Evolutionary conservation across 2,113 vertebrate species (phyloP), one percentile per base, ranked within the genome.

Genomic region (Tamias sibiricus): DNA sequence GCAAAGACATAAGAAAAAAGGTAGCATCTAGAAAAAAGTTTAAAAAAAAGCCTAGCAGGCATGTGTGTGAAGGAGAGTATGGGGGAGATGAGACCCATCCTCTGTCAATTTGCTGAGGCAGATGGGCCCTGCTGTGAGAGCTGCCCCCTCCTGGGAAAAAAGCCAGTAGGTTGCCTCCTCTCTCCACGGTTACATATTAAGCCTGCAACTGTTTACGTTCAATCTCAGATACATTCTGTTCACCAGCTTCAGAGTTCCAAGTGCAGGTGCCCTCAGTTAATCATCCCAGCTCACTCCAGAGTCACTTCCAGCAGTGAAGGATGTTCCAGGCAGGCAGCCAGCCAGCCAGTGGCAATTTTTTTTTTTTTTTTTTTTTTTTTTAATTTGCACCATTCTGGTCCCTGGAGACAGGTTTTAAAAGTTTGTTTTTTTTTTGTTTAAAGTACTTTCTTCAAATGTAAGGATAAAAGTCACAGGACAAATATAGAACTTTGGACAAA

Each of bases 231-330:
- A 95, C 95, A 97, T 87, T 97, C 95, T 97, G 97, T 86, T 97
- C 97, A 79, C 90, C 91, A 95, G 95, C 92, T 44, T 94, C 96
- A 82, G 97, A 94, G 97, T 83, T 96, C 71, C 62, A 47, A 92
- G 96, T 37, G 77, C 98, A 97, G 97, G 98, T 97, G 95, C 95
- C 96, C 95, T 95, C 94, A 47, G 95, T 97, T 97, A 98, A 98
- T 98, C 97, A 98, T 72, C 92, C 90, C 90, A 22, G 87, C 90
- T 98, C 96, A 95, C 96, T 94, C 90, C 90, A 91, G 75, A 98
- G 97, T 96, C 97, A 97, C 95, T 97, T 95, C 94, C 96, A 97
- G 95, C 96, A 90, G 95, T 83, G 92, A 96, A 75, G 54, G 92
- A 95, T 90, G 90, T 82, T 96, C 59, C 49, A 93, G 93, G 97